A percentile compares a stretch with the other conserved stretches of the same genome.
Evolutionary conservation across 1,140 invertebrate genomes (phyloP).

Genomic region (Hormaphis cornu): DNA sequence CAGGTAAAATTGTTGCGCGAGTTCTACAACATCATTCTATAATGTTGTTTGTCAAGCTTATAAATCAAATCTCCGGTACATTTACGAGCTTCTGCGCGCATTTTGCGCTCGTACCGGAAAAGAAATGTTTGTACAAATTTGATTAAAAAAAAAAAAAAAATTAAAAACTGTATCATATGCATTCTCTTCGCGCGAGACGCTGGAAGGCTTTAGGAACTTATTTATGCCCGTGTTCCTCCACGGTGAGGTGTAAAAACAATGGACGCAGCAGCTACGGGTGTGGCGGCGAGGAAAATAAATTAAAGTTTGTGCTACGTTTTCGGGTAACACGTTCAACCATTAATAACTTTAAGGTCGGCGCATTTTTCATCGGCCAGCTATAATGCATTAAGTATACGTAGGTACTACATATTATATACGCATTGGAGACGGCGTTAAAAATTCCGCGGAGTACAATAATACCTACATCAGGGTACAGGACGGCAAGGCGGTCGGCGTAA

Average conservation of each 20-base stretch:
- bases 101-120: not conserved
- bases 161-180: not conserved
- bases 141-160: conserved; percentile 7
- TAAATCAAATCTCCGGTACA: too few species aligned
- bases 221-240: conserved; percentile 6
- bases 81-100: not conserved
- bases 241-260: conserved; percentile 1
- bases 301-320: conserved; percentile 29
- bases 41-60: too few species aligned
- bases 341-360: conserved; percentile 29
- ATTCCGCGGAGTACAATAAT: conserved; percentile 28
- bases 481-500: conserved; percentile 2
- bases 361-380: conserved; percentile 27
- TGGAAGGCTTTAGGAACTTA: conserved; percentile 4
- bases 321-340: conserved; percentile 22
- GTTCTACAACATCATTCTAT: too few species aligned
- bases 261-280: not conserved
- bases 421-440: conserved; percentile 24
- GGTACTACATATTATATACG: not conserved
- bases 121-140: conserved; percentile 1
- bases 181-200: not conserved
- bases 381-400: not conserved
- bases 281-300: conserved; percentile 2
- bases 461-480: conserved; percentile 17
- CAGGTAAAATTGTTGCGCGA: not conserved